phyloP scores from a whole-genome alignment of 2,888 invertebrate genomes.

The Xestia ashworthii region DNA sequence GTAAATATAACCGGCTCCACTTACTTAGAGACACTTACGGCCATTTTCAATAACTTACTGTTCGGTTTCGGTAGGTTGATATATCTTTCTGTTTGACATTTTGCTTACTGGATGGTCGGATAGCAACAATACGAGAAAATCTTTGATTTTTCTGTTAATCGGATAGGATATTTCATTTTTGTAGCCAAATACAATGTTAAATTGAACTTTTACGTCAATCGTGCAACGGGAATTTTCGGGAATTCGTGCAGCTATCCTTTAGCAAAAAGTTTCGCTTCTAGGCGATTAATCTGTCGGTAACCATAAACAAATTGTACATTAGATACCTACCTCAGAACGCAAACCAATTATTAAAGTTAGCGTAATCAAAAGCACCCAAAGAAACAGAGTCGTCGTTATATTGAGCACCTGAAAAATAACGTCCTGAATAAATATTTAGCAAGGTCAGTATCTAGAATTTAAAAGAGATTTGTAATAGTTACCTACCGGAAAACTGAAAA shows the following conservation, averaged over 20 bases:
- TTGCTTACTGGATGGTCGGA: too few relatives aligned
- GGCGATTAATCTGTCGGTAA: not conserved
- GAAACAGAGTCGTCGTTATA: constrained; percentile 60
- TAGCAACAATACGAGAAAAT: too few relatives aligned
- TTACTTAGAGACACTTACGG: too few relatives aligned
- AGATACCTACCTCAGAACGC: constrained; percentile 62
- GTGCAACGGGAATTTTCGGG: not conserved
- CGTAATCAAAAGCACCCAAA: constrained; percentile 70
- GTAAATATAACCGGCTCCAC: not conserved
- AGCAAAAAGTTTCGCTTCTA: not conserved
- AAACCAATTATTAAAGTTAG: constrained; percentile 65
- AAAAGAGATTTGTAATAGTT: not conserved
- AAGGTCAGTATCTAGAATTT: not conserved
- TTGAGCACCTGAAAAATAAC: constrained; percentile 69
- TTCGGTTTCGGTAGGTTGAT: too few relatives aligned
- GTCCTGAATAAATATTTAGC: not conserved
- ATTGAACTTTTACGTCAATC: too few relatives aligned
- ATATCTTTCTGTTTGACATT: too few relatives aligned
- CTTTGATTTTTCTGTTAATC: too few relatives aligned
- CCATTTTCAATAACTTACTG: too few relatives aligned
- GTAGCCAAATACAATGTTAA: too few relatives aligned
- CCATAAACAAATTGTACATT: not conserved
- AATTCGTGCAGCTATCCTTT: not conserved
- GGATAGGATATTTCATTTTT: too few relatives aligned
- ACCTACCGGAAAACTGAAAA: constrained; percentile 70